phyloP scores from a whole-genome alignment of 2,797 vertebrate genomes.

The Phoxinus dragarum region DNA sequence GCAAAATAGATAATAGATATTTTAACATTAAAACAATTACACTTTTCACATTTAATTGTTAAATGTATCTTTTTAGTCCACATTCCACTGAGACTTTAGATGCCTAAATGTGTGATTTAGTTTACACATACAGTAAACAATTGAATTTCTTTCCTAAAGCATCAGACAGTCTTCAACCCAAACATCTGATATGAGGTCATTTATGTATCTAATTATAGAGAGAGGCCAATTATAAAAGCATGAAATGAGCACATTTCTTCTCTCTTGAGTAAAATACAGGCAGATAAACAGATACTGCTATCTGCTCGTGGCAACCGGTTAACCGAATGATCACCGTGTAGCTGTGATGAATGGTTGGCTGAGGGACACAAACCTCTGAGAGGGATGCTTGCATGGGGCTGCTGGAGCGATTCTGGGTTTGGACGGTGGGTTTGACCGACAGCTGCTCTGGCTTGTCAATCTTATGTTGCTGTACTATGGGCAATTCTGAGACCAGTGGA shows the following conservation, averaged over 20 bases:
- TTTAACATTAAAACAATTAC: background rate
- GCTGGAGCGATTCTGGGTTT: slow-evolving; percentile 76
- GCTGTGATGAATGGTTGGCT: background rate
- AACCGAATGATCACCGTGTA: slow-evolving; percentile 18
- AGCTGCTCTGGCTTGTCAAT: slow-evolving; percentile 77
- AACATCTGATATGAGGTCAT: slow-evolving; percentile 38
- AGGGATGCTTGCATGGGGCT: slow-evolving; percentile 84
- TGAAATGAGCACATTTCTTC: slow-evolving; percentile 17
- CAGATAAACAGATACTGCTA: slow-evolving; percentile 26
- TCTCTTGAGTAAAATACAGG: background rate
- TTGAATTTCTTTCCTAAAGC: slow-evolving; percentile 15
- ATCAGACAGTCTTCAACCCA: slow-evolving; percentile 11
- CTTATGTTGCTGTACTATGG: slow-evolving; percentile 77
- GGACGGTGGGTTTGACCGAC: slow-evolving; percentile 78
- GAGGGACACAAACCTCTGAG: slow-evolving; percentile 82
- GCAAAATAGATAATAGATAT: background rate
- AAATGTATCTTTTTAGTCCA: background rate
- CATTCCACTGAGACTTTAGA: background rate
- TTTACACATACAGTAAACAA: background rate
- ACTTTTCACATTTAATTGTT: background rate
- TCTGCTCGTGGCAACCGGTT: background rate
- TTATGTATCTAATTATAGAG: slow-evolving; percentile 35
- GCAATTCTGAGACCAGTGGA: slow-evolving; percentile 81
- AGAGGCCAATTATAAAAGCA: slow-evolving; percentile 31
- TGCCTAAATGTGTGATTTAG: background rate